phyloP scores from a whole-genome alignment of 2,888 invertebrate genomes.

The Diarsia brunnea region DNA sequence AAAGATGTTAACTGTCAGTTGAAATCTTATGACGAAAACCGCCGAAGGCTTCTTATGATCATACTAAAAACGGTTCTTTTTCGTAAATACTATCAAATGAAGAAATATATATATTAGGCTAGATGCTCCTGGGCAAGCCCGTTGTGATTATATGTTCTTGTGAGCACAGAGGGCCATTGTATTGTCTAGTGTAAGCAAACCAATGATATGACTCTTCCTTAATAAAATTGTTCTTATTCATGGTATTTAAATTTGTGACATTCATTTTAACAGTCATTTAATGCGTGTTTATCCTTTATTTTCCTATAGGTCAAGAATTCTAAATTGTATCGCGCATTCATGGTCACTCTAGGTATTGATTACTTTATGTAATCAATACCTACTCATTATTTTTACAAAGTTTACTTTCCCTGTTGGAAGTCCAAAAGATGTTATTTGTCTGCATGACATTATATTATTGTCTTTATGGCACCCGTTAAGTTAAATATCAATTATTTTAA shows the following conservation, averaged over 20 bases:
- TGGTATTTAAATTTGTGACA: neutral
- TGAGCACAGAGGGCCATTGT: neutral
- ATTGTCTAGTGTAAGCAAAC: neutral
- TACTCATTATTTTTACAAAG: neutral
- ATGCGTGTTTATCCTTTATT: neutral
- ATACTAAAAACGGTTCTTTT: neutral
- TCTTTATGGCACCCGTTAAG: constrained; percentile 49
- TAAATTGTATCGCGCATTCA: neutral
- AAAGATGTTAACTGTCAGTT: neutral
- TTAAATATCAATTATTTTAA: constrained; percentile 41
- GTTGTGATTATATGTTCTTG: neutral
- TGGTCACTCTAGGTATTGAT: neutral
- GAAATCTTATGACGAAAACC: too few species aligned
- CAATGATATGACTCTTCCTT: neutral
- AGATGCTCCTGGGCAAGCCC: neutral
- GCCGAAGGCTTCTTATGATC: neutral
- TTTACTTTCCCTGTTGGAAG: constrained; percentile 1
- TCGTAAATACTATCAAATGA: neutral
- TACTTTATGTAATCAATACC: neutral
- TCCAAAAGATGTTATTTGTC: constrained; percentile 9
- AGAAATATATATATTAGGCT: too few species aligned
- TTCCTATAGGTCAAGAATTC: neutral
- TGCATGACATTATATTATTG: constrained; percentile 46
- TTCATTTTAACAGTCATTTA: neutral
- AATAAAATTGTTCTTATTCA: neutral